phyloP scores from a whole-genome alignment of 2,888 invertebrate genomes.

The Choreutis nemorana region DNA sequence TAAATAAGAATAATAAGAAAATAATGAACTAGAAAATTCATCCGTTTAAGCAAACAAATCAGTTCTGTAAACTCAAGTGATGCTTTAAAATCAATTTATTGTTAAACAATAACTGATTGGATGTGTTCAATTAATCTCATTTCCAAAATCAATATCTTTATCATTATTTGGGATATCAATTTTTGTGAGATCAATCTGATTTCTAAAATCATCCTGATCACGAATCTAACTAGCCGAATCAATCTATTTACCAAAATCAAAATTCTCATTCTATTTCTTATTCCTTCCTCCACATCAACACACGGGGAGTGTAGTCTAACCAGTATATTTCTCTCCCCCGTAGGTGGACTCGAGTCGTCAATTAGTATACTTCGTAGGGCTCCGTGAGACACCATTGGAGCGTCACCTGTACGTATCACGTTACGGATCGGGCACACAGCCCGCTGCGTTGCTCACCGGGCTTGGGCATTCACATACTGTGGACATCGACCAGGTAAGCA shows the following conservation, averaged over 20 bases:
- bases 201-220: too few relatives aligned
- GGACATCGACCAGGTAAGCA: slow-evolving; percentile 77
- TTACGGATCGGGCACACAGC: slow-evolving; percentile 69
- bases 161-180: too few relatives aligned
- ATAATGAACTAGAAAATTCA: not conserved
- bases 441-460: slow-evolving; percentile 78
- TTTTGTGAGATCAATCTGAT: too few relatives aligned
- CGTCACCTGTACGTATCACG: slow-evolving; percentile 91
- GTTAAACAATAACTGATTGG: not conserved
- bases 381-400: slow-evolving; percentile 91
- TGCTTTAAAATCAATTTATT: not conserved
- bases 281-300: not conserved
- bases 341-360: slow-evolving; percentile 76
- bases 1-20: not conserved
- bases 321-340: not conserved
- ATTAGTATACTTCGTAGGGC: slow-evolving; percentile 90
- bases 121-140: too few relatives aligned
- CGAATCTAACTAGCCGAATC: not conserved
- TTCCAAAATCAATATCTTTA: too few relatives aligned
- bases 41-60: not conserved
- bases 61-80: not conserved
- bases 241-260: not conserved
- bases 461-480: slow-evolving; percentile 87
- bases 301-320: not conserved
- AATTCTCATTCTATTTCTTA: not conserved